phyloP scores from a whole-genome alignment of 1,140 invertebrate species.

The Cherax quadricarinatus region DNA sequence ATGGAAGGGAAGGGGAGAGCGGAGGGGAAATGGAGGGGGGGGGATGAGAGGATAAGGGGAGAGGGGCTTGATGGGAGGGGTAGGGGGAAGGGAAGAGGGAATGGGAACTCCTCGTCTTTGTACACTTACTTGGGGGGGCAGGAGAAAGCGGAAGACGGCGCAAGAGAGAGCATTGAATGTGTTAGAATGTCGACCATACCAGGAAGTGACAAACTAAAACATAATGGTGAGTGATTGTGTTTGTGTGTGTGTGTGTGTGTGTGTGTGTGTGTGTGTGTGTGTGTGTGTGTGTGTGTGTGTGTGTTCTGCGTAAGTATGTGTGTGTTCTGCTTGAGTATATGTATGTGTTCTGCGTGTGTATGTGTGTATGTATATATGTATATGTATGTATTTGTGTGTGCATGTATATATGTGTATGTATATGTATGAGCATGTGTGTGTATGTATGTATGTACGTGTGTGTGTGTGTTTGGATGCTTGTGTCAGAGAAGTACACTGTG shows the following conservation, averaged over 20 bases:
- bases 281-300: neutral
- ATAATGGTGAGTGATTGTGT: neutral
- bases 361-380: neutral
- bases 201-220: neutral
- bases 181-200: constrained; percentile 15
- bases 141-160: constrained; percentile 56
- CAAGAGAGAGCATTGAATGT: constrained; percentile 33
- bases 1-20: too few species aligned
- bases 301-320: neutral
- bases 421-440: neutral
- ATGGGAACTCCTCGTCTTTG: neutral
- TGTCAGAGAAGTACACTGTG: neutral
- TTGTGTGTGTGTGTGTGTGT: constrained; percentile 8
- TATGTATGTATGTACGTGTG: neutral
- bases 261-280: neutral
- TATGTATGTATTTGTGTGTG: neutral
- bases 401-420: neutral
- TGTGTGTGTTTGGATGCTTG: neutral
- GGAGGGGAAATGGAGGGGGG: too few species aligned
- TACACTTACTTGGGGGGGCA: constrained; percentile 62
- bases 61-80: too few species aligned
- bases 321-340: neutral
- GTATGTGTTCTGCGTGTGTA: neutral
- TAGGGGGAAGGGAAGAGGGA: too few species aligned
- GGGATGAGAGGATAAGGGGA: too few species aligned